phyloP scores from a whole-genome alignment of 2,888 invertebrate species.

The Sarcophaga rosellei region DNA sequence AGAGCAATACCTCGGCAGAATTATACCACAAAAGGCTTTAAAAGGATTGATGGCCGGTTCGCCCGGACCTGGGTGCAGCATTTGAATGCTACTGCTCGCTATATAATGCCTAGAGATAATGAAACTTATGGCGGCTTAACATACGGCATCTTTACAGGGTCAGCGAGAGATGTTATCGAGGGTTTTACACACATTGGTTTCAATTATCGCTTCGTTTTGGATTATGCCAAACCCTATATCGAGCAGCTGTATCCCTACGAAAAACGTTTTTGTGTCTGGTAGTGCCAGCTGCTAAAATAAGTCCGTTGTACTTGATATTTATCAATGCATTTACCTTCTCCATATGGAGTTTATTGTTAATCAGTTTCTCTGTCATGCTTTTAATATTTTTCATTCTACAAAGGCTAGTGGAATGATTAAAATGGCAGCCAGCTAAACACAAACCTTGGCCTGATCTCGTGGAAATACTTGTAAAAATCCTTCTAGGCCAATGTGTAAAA shows the following conservation, averaged over 20 bases:
- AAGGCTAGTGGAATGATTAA: conserved; percentile 52
- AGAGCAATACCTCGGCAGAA: conserved; percentile 72
- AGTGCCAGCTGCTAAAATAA: conserved; percentile 75
- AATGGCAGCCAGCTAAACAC: conserved; percentile 26
- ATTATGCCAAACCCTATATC: conserved; percentile 68
- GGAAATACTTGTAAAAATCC: conserved; percentile 74
- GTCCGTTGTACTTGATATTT: conserved; percentile 76
- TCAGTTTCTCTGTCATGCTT: conserved; percentile 71
- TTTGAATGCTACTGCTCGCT: conserved; percentile 75
- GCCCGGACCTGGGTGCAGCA: conserved; percentile 71
- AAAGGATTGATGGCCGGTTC: conserved; percentile 72
- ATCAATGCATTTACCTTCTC: conserved; percentile 72
- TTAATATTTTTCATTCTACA: conserved; percentile 63
- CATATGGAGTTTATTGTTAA: conserved; percentile 73
- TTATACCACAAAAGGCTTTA: conserved; percentile 67
- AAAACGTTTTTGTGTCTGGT: conserved; percentile 73
- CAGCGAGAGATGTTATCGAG: conserved; percentile 71
- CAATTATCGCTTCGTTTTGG: conserved; percentile 75
- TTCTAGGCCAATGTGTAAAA: conserved; percentile 75
- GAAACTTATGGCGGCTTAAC: conserved; percentile 73
- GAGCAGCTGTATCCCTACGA: conserved; percentile 75
- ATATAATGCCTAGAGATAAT: conserved; percentile 73
- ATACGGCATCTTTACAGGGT: conserved; percentile 74
- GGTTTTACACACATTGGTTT: conserved; percentile 74
- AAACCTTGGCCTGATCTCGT: conserved; percentile 72